phyloP scores from a whole-genome alignment of 2,888 invertebrate genomes.

The Antheraea assamensis region DNA sequence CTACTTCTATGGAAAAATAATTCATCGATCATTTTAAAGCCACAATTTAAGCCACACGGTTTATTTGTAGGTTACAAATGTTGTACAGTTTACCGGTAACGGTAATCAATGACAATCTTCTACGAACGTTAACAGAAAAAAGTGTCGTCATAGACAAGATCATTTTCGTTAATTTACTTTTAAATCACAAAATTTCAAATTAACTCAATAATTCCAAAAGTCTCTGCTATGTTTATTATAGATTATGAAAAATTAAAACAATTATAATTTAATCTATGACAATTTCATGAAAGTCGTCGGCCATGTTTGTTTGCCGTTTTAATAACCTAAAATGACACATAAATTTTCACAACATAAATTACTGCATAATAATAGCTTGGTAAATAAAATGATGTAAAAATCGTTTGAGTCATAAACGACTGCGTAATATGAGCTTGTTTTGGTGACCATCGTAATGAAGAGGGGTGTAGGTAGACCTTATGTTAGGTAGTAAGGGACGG shows the following conservation, averaged over 20 bases:
- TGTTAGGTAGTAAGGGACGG: conserved; percentile 20
- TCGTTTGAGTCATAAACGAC: background rate
- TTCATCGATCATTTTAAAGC: background rate
- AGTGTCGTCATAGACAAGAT: conserved; percentile 3
- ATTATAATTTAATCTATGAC: background rate
- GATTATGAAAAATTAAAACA: no score
- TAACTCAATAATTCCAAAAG: background rate
- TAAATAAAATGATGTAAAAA: background rate
- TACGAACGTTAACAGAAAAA: background rate
- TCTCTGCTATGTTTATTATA: background rate
- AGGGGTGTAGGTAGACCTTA: background rate
- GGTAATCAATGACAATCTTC: background rate
- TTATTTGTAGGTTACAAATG: background rate
- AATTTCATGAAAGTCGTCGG: background rate
- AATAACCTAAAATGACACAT: background rate
- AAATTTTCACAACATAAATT: background rate
- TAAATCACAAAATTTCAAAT: background rate
- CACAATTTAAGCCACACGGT: background rate
- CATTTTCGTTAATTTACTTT: background rate
- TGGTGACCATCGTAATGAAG: background rate
- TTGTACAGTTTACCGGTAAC: no score
- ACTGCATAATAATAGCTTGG: background rate
- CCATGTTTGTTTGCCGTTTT: background rate
- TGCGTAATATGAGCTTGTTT: background rate
- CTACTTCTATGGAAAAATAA: background rate